Conservation (phyloP, 2,113 vertebrate genomes). For the Asarcornis scutulata region DNA sequence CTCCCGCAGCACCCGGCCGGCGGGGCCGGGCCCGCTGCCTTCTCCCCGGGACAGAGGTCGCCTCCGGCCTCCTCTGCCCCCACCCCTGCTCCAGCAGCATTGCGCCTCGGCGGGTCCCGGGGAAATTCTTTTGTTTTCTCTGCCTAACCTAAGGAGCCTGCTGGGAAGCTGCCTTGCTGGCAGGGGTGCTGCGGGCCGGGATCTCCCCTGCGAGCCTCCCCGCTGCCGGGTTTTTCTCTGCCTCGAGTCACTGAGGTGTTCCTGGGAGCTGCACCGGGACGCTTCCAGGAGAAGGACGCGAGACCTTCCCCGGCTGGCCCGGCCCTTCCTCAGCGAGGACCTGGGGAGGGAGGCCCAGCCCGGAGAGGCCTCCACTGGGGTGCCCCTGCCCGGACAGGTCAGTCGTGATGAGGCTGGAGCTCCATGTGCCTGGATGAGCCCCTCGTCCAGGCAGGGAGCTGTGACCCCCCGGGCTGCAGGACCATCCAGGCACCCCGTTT, state of each 20-base stretch:
- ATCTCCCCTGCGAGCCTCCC: neutral
- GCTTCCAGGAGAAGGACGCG: neutral
- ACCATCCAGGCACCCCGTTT: rapidly evolving
- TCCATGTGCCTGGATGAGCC: neutral
- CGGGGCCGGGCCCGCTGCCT: neutral
- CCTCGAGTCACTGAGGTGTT: rapidly evolving
- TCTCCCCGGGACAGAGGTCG: neutral
- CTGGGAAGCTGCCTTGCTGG: neutral
- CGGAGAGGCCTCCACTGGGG: neutral
- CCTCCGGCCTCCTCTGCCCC: neutral
- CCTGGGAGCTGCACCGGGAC: neutral
- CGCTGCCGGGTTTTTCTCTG: neutral
- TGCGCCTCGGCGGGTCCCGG: neutral
- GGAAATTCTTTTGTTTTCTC: neutral
- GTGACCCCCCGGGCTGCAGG: neutral
- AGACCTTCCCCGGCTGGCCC: neutral
- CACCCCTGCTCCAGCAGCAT: neutral
- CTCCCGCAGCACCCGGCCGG: neutral
- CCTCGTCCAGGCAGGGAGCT: neutral
- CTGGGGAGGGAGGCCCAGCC: neutral
- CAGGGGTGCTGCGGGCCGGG: neutral
- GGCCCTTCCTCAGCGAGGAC: neutral
- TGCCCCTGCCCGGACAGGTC: neutral
- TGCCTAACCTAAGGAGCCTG: neutral
- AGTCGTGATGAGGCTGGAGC: neutral